Evolutionary conservation across 2,888 invertebrate genomes (phyloP), one percentile per base, ranked within the genome.

Genomic region (Drosophila setosimentum): DNA sequence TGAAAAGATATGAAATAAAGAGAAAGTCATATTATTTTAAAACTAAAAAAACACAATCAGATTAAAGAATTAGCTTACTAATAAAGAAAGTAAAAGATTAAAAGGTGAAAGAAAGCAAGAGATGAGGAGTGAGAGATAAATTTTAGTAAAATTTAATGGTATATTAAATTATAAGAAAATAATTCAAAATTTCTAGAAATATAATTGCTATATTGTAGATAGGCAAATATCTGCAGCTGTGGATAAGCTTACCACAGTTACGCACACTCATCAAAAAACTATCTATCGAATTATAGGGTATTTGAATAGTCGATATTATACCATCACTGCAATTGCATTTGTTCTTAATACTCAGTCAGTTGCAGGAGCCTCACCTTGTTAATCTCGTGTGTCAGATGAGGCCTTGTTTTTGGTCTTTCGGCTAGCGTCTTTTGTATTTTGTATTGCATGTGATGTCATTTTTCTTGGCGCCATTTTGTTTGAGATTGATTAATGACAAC

Each of bases 401-500:
- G 72, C 61, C 76, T 61, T 59, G 59, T 78, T 68, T 78, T 80
- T 35, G 33, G 61, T 64, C 68, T 76, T 68, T 65, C 42, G 45
- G 45, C 27, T 18, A 49, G 10, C 49, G 49, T 49, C 33, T 45
- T 45, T 45, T 45, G 45, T 45, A 45, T n/a, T 24, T 33, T 24
- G 66, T 76, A 21, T 55, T 27, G 48, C 40, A 40, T 29, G 83
- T 85, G 89, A 85, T 89, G 89, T 85, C 89, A 85, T 85, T 87
- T 67, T 50, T 51, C 61, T 54, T 50, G 67, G 59, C 80, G 84
- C 89, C 85, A 85, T 85, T 85, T 85, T 89, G 78, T 83, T 82
- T 69, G 50, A n/a, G 62, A 87, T 87, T 85, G 85, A 85, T 85
- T 89, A 80, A 85, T 85, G 89, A 80, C 82, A 59, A 55, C 73